Percentiles rank a stretch among this genome's conserved stretches.
Evolutionary conservation across 2,797 vertebrate species (phyloP).

Genomic region (Vultur gryphus): DNA sequence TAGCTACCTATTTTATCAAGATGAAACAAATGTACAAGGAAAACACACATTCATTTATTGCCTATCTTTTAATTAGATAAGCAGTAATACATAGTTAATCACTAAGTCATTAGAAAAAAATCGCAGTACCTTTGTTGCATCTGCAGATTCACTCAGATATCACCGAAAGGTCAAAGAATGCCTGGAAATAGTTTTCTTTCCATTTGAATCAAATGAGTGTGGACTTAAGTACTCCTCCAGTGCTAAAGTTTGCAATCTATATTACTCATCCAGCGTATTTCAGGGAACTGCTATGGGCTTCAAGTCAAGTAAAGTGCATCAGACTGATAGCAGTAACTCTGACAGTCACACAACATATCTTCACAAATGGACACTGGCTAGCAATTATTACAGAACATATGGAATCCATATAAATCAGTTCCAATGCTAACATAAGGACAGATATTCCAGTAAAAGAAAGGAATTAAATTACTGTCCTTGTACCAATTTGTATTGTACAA

Average conservation of each 20-base stretch:
- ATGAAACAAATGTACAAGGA: not conserved
- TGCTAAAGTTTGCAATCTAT: not conserved
- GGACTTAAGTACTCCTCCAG: conserved; percentile 1
- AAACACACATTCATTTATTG: not conserved
- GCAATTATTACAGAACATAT: not conserved
- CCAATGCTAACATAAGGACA: not conserved
- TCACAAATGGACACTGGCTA: not conserved
- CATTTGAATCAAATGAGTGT: not conserved
- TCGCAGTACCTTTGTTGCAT: not conserved
- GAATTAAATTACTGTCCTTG: not conserved
- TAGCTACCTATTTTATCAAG: not conserved
- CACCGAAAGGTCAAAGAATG: conserved; percentile 19
- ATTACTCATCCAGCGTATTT: conserved; percentile 34
- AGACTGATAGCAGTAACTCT: not conserved
- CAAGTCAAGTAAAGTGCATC: conserved; percentile 2
- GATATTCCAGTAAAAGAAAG: not conserved
- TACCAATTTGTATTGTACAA: not conserved
- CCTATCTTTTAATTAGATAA: not conserved
- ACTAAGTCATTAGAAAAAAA: not conserved
- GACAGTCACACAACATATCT: not conserved
- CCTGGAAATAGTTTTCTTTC: not conserved
- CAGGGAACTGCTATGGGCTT: not conserved
- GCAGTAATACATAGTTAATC: not conserved
- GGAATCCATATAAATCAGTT: not conserved
- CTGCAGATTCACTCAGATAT: not conserved